Conservation (phyloP, 2,888 invertebrate species). For the Nephrotoma flavescens region DNA sequence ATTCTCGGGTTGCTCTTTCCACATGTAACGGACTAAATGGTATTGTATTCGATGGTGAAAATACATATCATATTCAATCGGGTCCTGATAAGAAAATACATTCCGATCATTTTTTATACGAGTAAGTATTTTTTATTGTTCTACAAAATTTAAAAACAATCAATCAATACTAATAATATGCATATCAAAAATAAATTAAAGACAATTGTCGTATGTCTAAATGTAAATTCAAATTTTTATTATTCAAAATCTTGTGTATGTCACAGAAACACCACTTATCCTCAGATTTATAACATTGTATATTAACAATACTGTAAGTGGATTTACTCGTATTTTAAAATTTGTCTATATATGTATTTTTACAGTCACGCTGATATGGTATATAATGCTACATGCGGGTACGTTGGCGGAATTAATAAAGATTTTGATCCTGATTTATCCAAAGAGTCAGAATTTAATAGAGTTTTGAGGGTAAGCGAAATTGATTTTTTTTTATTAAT, state of each 20-base stretch:
- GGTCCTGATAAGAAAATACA: slow-evolving; percentile 23
- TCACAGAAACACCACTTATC: neutral
- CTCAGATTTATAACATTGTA: neutral
- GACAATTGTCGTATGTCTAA: neutral
- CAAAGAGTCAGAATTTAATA: slow-evolving; percentile 36
- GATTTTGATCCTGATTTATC: slow-evolving; percentile 26
- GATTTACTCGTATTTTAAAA: neutral
- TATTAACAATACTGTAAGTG: neutral
- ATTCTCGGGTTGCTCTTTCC: slow-evolving; percentile 72
- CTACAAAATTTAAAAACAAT: neutral
- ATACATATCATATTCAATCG: slow-evolving; percentile 52
- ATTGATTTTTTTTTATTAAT: neutral
- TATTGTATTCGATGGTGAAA: slow-evolving; percentile 61
- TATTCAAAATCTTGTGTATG: neutral
- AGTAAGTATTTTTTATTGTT: slow-evolving; percentile 18
- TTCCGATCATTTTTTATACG: slow-evolving; percentile 29
- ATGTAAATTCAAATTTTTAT: neutral
- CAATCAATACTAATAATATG: neutral
- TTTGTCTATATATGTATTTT: neutral
- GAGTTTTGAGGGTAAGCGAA: slow-evolving; percentile 48
- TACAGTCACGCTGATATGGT: slow-evolving; percentile 28
- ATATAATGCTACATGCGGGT: slow-evolving; percentile 44
- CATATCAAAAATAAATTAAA: neutral
- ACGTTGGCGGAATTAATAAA: slow-evolving; percentile 24
- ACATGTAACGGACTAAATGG: slow-evolving; percentile 67